phyloP scores from a whole-genome alignment of 2,888 invertebrate genomes.

The Aricia artaxerxes region DNA sequence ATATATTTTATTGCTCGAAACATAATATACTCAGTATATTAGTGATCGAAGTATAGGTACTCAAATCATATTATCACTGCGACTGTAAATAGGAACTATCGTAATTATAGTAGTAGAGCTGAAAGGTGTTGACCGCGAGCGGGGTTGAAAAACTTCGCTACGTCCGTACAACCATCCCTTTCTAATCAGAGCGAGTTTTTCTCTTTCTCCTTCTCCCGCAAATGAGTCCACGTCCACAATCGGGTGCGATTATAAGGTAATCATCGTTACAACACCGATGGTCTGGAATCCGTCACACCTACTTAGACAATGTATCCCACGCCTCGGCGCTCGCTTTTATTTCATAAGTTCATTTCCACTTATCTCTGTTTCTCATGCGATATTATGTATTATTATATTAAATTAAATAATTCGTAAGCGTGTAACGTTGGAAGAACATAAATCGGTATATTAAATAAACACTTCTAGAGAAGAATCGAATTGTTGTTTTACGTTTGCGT shows the following conservation, averaged over 20 bases:
- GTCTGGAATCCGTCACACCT: constrained; percentile 52
- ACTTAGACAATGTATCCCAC: constrained; percentile 53
- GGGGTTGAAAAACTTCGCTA: background rate
- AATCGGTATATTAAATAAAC: constrained; percentile 10
- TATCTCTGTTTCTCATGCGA: constrained; percentile 32
- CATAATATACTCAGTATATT: background rate
- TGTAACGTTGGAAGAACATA: background rate
- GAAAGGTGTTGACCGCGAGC: background rate
- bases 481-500: constrained; percentile 1
- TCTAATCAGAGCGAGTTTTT: constrained; percentile 38
- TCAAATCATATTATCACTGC: background rate
- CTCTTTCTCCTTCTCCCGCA: constrained; percentile 40
- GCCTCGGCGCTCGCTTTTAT: constrained; percentile 40
- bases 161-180: constrained; percentile 35
- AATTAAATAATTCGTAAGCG: constrained; percentile 20
- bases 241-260: constrained; percentile 58
- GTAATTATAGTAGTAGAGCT: background rate
- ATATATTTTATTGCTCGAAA: background rate
- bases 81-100: background rate
- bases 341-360: constrained; percentile 32
- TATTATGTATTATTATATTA: constrained; percentile 29
- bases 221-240: constrained; percentile 54
- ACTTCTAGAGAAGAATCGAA: background rate
- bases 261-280: constrained; percentile 57
- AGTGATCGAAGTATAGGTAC: background rate